Evolutionary conservation across 1,140 invertebrate species (phyloP), one percentile per base, ranked within the genome.

Genomic region (Panagrolaimus sp.): DNA sequence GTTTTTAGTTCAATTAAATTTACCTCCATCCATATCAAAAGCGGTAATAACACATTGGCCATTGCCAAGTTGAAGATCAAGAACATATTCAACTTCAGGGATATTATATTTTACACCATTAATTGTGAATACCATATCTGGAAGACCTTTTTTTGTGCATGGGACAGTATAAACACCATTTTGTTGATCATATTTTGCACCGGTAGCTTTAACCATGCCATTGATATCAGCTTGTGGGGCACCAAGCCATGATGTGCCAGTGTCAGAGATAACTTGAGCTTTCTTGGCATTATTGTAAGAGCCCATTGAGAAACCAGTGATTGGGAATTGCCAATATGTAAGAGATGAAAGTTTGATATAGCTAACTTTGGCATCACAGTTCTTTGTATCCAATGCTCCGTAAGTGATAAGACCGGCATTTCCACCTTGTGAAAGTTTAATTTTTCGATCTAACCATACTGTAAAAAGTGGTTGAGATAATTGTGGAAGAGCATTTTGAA

Each of bases 281-380:
- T 31, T n/a, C 25, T 66, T 67, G 67, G 13, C 65, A 69, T 68
- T 53, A 9, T 48, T 67, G 75, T 72, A 77, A 14, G 63, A 25
- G 63, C 75, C 75, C 47, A 77, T 63, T 38, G 66, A 1, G 67
- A 74, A 72, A 14, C 53, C 71, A 20, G 68, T 44, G 31, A 75
- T 66, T 7, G 63, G 43, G 75, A 77, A 77, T 66, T 77, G 75
- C 75, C 75, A 77, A 69, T 77, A 77, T 42, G 72, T 72, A 51
- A 66, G 48, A 9, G 75, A 73, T 31, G 73, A 66, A 46, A 77
- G 70, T 31, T 68, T 64, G 23, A 70, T 72, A 65, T 77, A 77
- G 72, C 51, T 66, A 53, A 77, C 68, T 11, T 46, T 38, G 27
- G 64, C 45, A 57, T 69, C 75, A 72, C 75, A 77, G 66, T 77